These are phyloP conservation scores for Martes martes DNA, from an alignment of 2,113 vertebrate species.

Conservation along the genomic window DNA sequence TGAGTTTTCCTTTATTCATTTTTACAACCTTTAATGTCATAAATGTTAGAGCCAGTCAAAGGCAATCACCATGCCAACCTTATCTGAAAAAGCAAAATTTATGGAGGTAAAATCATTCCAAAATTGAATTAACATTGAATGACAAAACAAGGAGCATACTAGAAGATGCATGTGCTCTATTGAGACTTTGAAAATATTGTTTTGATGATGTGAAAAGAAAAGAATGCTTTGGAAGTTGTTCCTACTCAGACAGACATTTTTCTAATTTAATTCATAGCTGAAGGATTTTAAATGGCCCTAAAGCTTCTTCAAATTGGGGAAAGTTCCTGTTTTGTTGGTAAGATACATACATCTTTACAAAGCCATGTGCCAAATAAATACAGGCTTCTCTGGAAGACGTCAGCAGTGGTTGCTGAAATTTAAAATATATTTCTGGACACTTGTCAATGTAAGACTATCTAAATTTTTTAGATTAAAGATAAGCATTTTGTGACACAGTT, in stretches of 20 bases:
- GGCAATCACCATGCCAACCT: background rate
- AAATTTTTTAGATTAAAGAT: background rate
- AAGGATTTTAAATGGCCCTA: background rate
- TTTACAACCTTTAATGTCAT: background rate
- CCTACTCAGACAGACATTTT: conserved; percentile 3
- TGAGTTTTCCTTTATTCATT: background rate
- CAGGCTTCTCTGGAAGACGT: background rate
- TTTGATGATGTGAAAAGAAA: conserved; percentile 26
- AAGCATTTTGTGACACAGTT: background rate
- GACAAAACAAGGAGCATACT: background rate
- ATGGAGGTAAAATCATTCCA: background rate
- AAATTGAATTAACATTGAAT: background rate
- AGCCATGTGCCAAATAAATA: background rate
- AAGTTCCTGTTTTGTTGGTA: background rate
- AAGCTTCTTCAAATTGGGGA: background rate
- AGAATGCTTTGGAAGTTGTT: conserved; percentile 44
- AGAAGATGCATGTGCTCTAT: background rate
- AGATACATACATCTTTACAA: background rate
- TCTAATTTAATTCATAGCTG: conserved; percentile 39
- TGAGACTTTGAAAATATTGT: conserved; percentile 4
- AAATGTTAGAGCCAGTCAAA: background rate
- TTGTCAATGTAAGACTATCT: background rate
- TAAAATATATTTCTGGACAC: conserved; percentile 5
- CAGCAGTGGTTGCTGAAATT: background rate
- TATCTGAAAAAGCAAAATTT: background rate